phyloP scores from a whole-genome alignment of 2,113 vertebrate genomes.

The Pseudorasbora parva region DNA sequence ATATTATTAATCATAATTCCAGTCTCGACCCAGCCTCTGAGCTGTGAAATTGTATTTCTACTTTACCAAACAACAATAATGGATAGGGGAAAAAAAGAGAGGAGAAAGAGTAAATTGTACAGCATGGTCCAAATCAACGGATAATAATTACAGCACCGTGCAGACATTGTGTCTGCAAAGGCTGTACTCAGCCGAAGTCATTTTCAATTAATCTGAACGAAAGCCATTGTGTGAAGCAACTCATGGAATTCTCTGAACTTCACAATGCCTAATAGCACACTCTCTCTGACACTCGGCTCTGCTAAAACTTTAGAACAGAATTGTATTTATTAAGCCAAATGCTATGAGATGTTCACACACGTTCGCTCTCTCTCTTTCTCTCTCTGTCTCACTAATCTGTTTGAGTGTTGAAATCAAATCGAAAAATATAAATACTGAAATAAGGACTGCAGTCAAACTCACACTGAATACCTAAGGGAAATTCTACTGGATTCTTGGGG shows the following conservation, averaged over 20 bases:
- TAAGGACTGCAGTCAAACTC: constrained; percentile 12
- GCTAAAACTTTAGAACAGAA: constrained; percentile 18
- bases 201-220: constrained; percentile 74
- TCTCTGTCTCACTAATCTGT: constrained; percentile 31
- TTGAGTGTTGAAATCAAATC: constrained; percentile 37
- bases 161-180: constrained; percentile 64
- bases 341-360: constrained; percentile 20
- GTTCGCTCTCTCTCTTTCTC: neutral
- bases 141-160: constrained; percentile 65
- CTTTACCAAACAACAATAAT: constrained; percentile 79
- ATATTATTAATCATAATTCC: constrained; percentile 77
- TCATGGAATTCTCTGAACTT: constrained; percentile 45
- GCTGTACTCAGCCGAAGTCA: constrained; percentile 63
- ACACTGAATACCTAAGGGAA: constrained; percentile 1
- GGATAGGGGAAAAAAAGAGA: constrained; percentile 64
- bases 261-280: constrained; percentile 14
- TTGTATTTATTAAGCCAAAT: constrained; percentile 34
- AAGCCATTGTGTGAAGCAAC: constrained; percentile 69
- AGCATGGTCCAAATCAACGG: constrained; percentile 64
- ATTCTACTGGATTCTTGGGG: neutral
- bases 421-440: constrained; percentile 30
- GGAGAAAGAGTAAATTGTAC: constrained; percentile 59
- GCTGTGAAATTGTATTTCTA: constrained; percentile 81
- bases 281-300: constrained; percentile 13
- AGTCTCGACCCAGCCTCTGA: constrained; percentile 72